Base-by-base conservation (phyloP, 2,797 vertebrate species). In the Synaphobranchus kaupii region DNA sequence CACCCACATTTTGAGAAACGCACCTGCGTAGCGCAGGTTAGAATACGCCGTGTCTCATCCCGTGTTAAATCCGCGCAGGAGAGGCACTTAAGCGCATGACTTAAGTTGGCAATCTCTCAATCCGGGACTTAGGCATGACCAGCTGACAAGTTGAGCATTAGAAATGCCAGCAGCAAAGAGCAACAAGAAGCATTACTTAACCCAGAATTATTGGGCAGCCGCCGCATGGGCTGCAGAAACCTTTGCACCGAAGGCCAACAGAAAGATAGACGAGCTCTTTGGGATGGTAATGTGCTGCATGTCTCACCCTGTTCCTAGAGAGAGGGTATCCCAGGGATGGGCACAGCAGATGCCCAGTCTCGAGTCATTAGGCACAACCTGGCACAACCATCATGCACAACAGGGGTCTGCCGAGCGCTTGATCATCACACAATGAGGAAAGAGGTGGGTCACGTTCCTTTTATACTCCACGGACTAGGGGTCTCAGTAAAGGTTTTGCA, bases 291-390 rank as follows among this genome's bases (percentile, higher is more conserved):
- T 86, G 4, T 78, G 86, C 22, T 83, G 50, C 91, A 88, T 87
- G 90, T 85, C 80, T 84, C 73, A 88, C 87, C 93, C 89, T 85
- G 90, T 88, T 84, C 84, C 86, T 92, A 91, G 90, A 78, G 71
- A 80, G 82, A 34, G 54, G 31, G 88, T 82, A 86, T 93, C 88
- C 90, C 90, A 93, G 92, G 93, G 89, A 89, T 0, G 88, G 93
- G 93, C 94, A 93, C 92, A 94, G 93, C 93, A 95, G 94, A 95
- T 91, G 94, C 94, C 92, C 90, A 92, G 93, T 93, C 94, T 95
- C 83, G 82, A 92, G 92, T 94, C 94, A 96, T 96, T 96, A 95
- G 92, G 92, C 94, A 94, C 92, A 95, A 96, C 94, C 94, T 96
- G 94, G 91, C 96, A 94, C 93, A 84, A 91, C 63, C 60, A 78